Conservation (phyloP, 2,888 invertebrate species). For the Linnaemya vulpina region DNA sequence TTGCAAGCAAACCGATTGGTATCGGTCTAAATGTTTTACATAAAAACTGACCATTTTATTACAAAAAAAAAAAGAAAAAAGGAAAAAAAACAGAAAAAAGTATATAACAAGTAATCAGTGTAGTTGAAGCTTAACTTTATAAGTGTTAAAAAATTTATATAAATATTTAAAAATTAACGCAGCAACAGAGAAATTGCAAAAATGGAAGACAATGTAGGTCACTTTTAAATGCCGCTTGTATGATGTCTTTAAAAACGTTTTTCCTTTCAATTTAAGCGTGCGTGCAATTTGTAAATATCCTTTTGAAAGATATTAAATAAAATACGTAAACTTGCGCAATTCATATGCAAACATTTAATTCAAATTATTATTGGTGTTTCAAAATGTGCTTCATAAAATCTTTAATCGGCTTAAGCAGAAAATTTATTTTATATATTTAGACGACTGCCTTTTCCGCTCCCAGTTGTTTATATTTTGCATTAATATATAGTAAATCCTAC, state of each 20-base stretch:
- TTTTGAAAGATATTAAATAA: background rate
- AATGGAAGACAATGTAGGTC: slow-evolving; percentile 54
- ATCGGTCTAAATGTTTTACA: slow-evolving; percentile 32
- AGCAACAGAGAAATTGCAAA: slow-evolving; percentile 41
- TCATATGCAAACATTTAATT: background rate
- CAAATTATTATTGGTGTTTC: too few species aligned
- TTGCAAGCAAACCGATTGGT: slow-evolving; percentile 35
- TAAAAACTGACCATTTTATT: slow-evolving; percentile 34
- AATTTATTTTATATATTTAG: too few species aligned
- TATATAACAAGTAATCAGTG: slow-evolving; percentile 4
- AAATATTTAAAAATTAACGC: slow-evolving; percentile 13
- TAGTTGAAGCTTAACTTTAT: slow-evolving; percentile 36
- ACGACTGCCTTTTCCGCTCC: too few species aligned
- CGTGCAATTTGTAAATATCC: slow-evolving; percentile 48
- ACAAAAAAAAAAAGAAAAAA: slow-evolving; percentile 1
- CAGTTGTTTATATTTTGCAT: too few species aligned
- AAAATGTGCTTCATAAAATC: too few species aligned
- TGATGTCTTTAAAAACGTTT: background rate
- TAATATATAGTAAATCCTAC: too few species aligned
- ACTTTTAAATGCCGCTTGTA: slow-evolving; percentile 1
- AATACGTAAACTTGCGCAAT: background rate
- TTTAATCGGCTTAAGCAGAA: too few species aligned
- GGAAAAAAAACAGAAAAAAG: too few species aligned
- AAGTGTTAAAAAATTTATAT: slow-evolving; percentile 15
- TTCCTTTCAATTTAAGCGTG: slow-evolving; percentile 22